Evolutionary conservation across 2,113 vertebrate species (phyloP).

Genomic region (Rhea pennata): DNA sequence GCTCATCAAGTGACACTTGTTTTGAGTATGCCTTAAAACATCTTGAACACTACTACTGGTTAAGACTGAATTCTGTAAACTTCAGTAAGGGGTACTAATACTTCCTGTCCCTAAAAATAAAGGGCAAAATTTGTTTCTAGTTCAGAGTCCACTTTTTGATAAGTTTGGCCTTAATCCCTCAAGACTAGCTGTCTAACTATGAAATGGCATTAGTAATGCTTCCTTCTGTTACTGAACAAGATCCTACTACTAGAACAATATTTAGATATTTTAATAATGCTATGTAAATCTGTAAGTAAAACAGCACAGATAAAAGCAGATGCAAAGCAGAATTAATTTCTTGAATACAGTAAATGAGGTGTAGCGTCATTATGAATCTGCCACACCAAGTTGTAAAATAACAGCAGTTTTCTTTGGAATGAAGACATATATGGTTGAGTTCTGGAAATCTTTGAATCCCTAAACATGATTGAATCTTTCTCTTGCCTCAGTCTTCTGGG

Average conservation of each 20-base stretch:
- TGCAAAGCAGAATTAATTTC: background rate
- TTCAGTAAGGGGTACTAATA: accelerated
- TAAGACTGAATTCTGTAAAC: background rate
- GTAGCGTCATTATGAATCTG: background rate
- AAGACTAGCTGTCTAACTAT: background rate
- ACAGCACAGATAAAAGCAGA: background rate
- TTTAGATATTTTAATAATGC: background rate
- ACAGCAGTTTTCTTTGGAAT: background rate
- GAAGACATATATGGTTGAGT: background rate
- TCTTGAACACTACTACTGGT: accelerated
- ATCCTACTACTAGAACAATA: background rate
- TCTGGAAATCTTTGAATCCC: background rate
- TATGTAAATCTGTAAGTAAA: background rate
- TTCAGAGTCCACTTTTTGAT: background rate
- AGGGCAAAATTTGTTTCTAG: background rate
- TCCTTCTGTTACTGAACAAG: background rate
- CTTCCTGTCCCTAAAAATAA: background rate
- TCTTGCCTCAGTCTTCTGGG: background rate
- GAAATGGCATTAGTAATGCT: background rate
- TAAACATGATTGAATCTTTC: background rate
- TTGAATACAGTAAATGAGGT: accelerated
- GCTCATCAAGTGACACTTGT: accelerated
- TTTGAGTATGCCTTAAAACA: background rate
- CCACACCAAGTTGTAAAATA: background rate
- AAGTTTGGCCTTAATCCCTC: background rate